phyloP scores from a whole-genome alignment of 1,140 invertebrate species.

The Ceratosolen fusciceps region DNA sequence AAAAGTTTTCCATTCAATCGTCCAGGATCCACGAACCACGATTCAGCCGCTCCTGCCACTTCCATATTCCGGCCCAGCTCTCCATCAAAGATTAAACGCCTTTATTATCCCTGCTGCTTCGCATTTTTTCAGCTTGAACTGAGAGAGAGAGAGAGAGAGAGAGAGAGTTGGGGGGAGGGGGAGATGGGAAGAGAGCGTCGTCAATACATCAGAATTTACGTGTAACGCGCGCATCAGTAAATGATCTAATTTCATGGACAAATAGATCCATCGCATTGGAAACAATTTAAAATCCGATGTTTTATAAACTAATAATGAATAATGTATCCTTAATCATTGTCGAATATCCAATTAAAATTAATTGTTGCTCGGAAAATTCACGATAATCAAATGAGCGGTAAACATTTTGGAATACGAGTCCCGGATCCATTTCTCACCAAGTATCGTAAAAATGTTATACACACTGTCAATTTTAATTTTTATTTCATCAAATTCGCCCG shows the following conservation, averaged over 20 bases:
- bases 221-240: not conserved
- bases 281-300: not conserved
- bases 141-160: too few relatives aligned
- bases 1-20: not conserved
- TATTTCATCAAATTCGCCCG: constrained; percentile 1
- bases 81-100: too few relatives aligned
- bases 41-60: too few relatives aligned
- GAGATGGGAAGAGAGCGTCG: too few relatives aligned
- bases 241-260: too few relatives aligned
- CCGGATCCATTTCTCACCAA: not conserved
- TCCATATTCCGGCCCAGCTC: too few relatives aligned
- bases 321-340: not conserved
- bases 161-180: too few relatives aligned
- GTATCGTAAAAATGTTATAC: not conserved
- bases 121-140: too few relatives aligned
- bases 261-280: not conserved
- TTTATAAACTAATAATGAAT: not conserved
- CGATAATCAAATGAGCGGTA: not conserved
- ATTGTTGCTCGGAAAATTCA: not conserved
- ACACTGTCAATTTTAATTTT: not conserved
- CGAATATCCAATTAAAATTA: constrained; percentile 1
- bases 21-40: not conserved
- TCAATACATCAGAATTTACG: too few relatives aligned
- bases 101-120: too few relatives aligned
- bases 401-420: not conserved